Evolutionary conservation across 2,888 invertebrate species (phyloP), one percentile per base, ranked within the genome.

Genomic region (Himalopsyche anomala): DNA sequence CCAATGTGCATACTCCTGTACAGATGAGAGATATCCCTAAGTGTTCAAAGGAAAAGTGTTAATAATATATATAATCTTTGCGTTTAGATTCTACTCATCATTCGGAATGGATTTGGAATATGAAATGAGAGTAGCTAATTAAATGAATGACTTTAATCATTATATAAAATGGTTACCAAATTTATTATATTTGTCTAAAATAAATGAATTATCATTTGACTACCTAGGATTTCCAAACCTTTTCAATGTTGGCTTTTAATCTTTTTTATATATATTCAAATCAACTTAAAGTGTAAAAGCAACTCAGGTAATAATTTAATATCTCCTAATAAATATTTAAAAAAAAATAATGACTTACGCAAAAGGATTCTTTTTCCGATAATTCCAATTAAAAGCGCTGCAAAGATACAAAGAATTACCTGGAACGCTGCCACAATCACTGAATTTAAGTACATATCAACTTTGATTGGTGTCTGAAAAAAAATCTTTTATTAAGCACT

Each of bases 1-100:
- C 89, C 0, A 94, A 89, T 5, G 94, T 93, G 87, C 93, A 91
- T 0, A 90, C 81, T 0, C 94, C 95, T n/a, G 94, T 92, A 62
- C 55, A 54, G 4, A 80, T 5, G 17, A 87, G 74, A 15, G 81
- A 17, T 3, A 69, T 69, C 5, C 62, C 62, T 62, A 62, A 62
- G 28, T 8, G n/a, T 17, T 45, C 42, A 45, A 80, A 38, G 36
- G 2, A 56, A 38, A 28, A 11, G 28, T 19, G 15, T 69, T 5
- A 40, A 51, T 28, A 28, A 28, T 2, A 28, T 55, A 69, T 28
- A 28, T 28, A 28, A 28, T 15, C 40, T 80, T 80, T 3, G 28
- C 55, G 11, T 19, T 81, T 38, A 40, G 36, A 55, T 83, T 15
- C 15, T 51, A 15, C 51, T 15, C 5, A 51, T 15, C n/a, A 80